Base-by-base conservation (phyloP, 2,888 invertebrate genomes). In the Callinectes sapidus region DNA sequence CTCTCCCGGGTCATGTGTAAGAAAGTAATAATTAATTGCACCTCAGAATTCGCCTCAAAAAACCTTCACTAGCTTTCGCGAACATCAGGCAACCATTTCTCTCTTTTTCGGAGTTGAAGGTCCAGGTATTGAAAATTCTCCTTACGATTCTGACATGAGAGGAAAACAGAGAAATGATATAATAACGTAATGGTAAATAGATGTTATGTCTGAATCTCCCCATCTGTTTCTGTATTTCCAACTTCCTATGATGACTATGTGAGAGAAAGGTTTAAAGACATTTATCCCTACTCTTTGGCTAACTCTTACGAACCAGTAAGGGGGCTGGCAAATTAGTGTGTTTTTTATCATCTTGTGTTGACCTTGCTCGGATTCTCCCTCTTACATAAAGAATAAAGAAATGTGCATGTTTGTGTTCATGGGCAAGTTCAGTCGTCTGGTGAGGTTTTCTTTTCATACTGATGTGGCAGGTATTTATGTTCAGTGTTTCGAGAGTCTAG, bases 1-100 rank as follows among this genome's bases (percentile, higher is more conserved):
- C 35, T 35, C 81, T 35, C 14, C 81, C 81, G 81, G 81, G 81
- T 81, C 81, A 81, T 81, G 81, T 81, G 81, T 81, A 32, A 16
- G 35, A 35, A 35, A 13, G 81, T 81, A 81, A 81, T 81, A 35
- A 81, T 35, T 81, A 81, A 81, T 81, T 14, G 35, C 13, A 14
- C 14, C 81, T 81, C 32, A 35, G 81, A 81, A 35, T 81, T 18
- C 16, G 35, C 81, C 81, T 35, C 16, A 81, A 81, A 81, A 48
- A 35, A 81, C 35, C 81, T 81, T 81, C 32, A 35, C 35, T 81
- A 35, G 35, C 35, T 2, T 81, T 81, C 81, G 16, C 35, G 5
- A 32, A 16, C 81, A 5, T 32, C 35, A 81, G 35, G 35, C 81
- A 81, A 18, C 35, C 35, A 32, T 35, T 48, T 10, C 3, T 8